A percentile compares a stretch with the other conserved stretches of the same genome.
Conservation (phyloP, 2,113 vertebrate species). For the Saguinus imperator region DNA sequence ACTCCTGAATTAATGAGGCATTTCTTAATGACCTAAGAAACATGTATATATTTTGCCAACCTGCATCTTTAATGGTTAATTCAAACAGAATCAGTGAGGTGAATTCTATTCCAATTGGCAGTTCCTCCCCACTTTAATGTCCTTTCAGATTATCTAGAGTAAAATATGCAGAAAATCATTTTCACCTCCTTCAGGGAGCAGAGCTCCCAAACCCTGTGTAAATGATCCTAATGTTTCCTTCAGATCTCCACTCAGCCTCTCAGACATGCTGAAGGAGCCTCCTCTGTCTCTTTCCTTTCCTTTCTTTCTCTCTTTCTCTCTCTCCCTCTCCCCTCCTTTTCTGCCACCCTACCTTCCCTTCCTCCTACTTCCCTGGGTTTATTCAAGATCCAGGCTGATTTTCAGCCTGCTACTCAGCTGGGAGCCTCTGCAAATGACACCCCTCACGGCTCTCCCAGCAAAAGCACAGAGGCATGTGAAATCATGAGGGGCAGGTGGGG, state of each 20-base stretch:
- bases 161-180: background rate
- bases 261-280: background rate
- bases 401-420: constrained; percentile 12
- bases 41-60: background rate
- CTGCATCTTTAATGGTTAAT: constrained; percentile 23
- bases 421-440: background rate
- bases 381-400: background rate
- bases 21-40: background rate
- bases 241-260: background rate
- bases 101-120: background rate
- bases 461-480: background rate
- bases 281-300: background rate
- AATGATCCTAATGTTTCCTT: background rate
- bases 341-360: too few species aligned
- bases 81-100: background rate
- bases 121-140: background rate
- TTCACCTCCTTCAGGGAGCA: background rate
- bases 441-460: background rate
- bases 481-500: background rate
- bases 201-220: background rate
- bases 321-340: accelerated
- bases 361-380: background rate
- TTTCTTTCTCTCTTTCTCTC: background rate
- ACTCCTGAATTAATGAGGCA: background rate
- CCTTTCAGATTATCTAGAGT: background rate